Base-by-base conservation (phyloP, 2,888 invertebrate species). In the Iphiclides podalirius region DNA sequence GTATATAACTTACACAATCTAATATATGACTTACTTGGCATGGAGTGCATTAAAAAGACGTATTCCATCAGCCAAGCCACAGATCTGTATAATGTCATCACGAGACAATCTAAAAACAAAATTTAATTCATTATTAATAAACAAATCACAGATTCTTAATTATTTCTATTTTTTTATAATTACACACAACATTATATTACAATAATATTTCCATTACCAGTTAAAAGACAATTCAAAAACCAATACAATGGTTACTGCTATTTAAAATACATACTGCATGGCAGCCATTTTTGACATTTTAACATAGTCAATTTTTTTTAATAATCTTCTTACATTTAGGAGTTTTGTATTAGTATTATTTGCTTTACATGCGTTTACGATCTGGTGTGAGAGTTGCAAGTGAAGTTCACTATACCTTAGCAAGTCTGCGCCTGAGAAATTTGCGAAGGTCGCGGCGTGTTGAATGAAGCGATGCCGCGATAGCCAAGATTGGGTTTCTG, bases 51-150 rank as follows among this genome's bases (percentile, higher is more conserved):
- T 98, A 84, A 93, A 97, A 52, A 98, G 91, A 59, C 98, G 92
- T 51, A 98, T 98, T 2, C 98, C 98, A 76, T 98, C 98, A 28
- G 97, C 95, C 52, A 97, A 89, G 0, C 98, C 98, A 77, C 97
- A 98, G 51, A 98, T 96, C 85, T 98, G 96, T 49, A 98, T 96
- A 33, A 98, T 90, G 81, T 98, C 98, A 55, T 97, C 96, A 36
- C 97, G 92, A 0, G 95, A 94, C 75, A 98, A 89, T 67, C 92
- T 91, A 70, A 0, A 2, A 47, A 34, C 33, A 47, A 43, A 55
- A 28, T 37, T 8, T 45, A 15, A 17, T 9, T 39, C n/a, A 1
- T 17, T 12, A 11, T 3, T 6, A 13, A 13, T 4, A 31, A 31
- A 31, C n/a, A 4, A 31, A 11, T n/a, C n/a, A 12, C 11, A 11